Evolutionary conservation across 2,113 vertebrate species (phyloP).

Genomic region (Corvus hawaiiensis): DNA sequence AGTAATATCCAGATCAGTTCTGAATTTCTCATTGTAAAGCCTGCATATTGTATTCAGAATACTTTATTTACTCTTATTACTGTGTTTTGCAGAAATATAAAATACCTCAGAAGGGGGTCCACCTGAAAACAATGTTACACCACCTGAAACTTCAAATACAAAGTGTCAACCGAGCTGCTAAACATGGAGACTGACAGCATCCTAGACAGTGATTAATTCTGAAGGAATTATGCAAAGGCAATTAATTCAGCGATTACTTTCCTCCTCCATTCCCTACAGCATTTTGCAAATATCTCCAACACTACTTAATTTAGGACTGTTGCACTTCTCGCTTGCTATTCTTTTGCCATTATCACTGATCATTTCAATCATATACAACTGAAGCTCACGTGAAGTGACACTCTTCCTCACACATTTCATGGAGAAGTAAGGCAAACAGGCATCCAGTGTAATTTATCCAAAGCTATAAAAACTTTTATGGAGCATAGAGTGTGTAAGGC

Average conservation of each 20-base stretch:
- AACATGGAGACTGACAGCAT: neutral
- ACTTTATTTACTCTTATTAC: neutral
- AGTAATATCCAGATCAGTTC: neutral
- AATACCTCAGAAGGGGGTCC: neutral
- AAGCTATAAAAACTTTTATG: neutral
- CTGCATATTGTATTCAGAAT: neutral
- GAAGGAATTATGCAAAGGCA: neutral
- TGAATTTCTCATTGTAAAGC: neutral
- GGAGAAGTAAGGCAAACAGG: neutral
- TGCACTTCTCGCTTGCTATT: neutral
- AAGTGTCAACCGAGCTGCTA: rapidly evolving
- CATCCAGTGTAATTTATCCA: neutral
- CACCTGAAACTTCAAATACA: neutral
- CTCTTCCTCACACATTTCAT: neutral
- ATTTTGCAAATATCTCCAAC: neutral
- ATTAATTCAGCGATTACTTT: neutral
- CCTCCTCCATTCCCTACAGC: neutral
- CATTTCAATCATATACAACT: neutral
- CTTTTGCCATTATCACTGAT: neutral
- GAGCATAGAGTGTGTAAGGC: rapidly evolving
- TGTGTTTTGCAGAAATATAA: neutral
- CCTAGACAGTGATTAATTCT: neutral
- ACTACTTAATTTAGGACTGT: neutral
- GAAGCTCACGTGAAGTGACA: neutral
- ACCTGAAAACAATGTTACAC: neutral